Conservation (phyloP, 2,888 invertebrate genomes). For the Agriopis marginaria region DNA sequence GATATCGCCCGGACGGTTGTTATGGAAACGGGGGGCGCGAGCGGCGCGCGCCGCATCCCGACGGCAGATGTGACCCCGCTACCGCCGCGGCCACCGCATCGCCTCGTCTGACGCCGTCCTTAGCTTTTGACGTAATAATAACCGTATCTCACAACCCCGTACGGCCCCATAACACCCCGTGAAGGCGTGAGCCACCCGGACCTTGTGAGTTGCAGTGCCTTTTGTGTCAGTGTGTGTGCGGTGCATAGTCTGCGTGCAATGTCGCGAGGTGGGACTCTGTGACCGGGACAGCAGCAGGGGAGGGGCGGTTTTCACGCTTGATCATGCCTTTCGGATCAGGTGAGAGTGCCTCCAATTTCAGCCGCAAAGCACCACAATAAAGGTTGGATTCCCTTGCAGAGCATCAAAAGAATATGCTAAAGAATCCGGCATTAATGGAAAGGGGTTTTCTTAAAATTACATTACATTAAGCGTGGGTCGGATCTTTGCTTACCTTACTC, state of each 20-base stretch:
- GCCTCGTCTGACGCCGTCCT: constrained; percentile 57
- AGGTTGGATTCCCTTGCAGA: constrained; percentile 38
- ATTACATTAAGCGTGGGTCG: constrained; percentile 38
- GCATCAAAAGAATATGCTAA: constrained; percentile 31
- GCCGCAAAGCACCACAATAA: constrained; percentile 43
- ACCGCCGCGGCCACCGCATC: constrained; percentile 73
- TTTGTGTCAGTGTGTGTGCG: constrained; percentile 66
- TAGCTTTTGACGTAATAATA: constrained; percentile 67
- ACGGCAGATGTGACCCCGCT: constrained; percentile 79
- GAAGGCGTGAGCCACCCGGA: constrained; percentile 7
- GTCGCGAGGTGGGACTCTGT: constrained; percentile 71
- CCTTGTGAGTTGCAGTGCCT: constrained; percentile 41
- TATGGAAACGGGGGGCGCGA: constrained; percentile 78
- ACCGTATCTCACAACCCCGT: constrained; percentile 60
- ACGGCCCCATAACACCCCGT: constrained; percentile 27
- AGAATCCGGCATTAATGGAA: constrained; percentile 41
- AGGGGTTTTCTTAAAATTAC: constrained; percentile 45
- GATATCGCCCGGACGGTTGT: constrained; percentile 80
- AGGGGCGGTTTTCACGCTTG: constrained; percentile 76
- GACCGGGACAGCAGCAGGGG: constrained; percentile 70
- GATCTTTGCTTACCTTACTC: constrained; percentile 31
- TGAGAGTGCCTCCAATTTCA: constrained; percentile 66
- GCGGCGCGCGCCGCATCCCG: constrained; percentile 80
- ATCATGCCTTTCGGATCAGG: constrained; percentile 85
- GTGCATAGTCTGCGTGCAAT: constrained; percentile 71